Evolutionary conservation across 1,140 invertebrate genomes (phyloP), one percentile per base, ranked within the genome.

Genomic region (Temnothorax nylanderi): DNA sequence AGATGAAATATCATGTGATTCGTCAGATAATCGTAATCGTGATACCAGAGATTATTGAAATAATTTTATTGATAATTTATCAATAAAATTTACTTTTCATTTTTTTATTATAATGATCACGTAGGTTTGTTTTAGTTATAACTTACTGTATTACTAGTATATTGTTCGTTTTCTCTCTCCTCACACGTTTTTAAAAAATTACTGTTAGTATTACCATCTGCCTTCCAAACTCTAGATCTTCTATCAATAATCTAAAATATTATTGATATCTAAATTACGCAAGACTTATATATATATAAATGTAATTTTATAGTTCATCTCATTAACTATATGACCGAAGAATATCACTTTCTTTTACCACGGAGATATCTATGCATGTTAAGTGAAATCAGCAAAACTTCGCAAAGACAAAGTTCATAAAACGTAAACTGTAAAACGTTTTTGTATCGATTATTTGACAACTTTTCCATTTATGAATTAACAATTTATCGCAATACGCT

Each of bases 1-100:
- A 81, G 47, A 69, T 69, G 3, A 37, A 69, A 71, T 44, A 32
- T 56, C 18, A 56, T 81, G 49, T 71, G 51, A 81, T 58, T 54
- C 18, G 3, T 81, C 34, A 56, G 37, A 71, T 81, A 81, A 81
- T 71, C 60, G 8, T 65, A 21, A 34, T 13, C 4, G 13, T 80
- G 3, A 78, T 81, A n/a, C 11, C 69, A 56, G n/a, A 47, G 3
- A 62, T 56, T 41, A 56, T 21, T 32, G 16, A 71, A 41, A 47
- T 18, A 41, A 71, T 47, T 47, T 47, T 26, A 26, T 26, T 26
- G 26, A 26, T 26, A 26, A 26, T 26, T 26, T 26, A 26, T 26
- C 26, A 26, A 26, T 26, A 26, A 26, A 49, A 67, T 80, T 26
- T 44, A 21, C 54, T 67, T 32, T 44, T 67, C 8, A 41, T 18